A percentile compares a stretch with the other conserved stretches of the same genome.
These are phyloP conservation scores for Sarcophaga caerulescens DNA, from an alignment of 2,888 invertebrate species.

Conservation along the genomic window DNA sequence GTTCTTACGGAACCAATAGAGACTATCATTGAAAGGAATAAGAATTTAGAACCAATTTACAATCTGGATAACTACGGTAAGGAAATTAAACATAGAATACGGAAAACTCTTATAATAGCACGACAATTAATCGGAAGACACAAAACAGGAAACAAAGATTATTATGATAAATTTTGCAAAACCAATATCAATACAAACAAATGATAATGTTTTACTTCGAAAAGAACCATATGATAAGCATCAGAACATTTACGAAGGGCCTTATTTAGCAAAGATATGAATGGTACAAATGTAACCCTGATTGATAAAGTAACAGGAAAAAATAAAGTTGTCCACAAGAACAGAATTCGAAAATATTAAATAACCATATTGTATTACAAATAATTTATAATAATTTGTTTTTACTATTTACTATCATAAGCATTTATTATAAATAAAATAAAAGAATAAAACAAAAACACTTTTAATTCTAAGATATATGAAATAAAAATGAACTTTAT, in stretches of 20 bases:
- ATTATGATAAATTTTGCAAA: too few species aligned
- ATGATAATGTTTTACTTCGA: too few species aligned
- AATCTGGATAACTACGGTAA: constrained; percentile 30
- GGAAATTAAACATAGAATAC: constrained; percentile 21
- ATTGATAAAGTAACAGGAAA: neutral
- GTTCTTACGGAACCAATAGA: constrained; percentile 32
- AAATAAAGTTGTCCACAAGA: constrained; percentile 25
- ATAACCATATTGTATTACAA: neutral
- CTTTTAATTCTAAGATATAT: too few species aligned
- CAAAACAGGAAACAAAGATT: too few species aligned
- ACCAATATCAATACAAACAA: too few species aligned
- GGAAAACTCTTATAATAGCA: neutral
- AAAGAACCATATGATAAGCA: too few species aligned
- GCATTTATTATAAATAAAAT: too few species aligned
- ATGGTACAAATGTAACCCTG: constrained; percentile 36
- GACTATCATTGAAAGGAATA: neutral
- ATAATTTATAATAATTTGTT: neutral
- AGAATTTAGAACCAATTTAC: constrained; percentile 21
- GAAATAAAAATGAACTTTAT: too few species aligned
- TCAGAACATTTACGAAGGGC: constrained; percentile 43
- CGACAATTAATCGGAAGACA: neutral
- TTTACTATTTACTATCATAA: too few species aligned
- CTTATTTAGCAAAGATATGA: constrained; percentile 28
- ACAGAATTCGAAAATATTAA: constrained; percentile 40
- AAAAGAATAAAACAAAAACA: too few species aligned